phyloP scores from a whole-genome alignment of 2,888 invertebrate species.

The Sepiola atlantica region DNA sequence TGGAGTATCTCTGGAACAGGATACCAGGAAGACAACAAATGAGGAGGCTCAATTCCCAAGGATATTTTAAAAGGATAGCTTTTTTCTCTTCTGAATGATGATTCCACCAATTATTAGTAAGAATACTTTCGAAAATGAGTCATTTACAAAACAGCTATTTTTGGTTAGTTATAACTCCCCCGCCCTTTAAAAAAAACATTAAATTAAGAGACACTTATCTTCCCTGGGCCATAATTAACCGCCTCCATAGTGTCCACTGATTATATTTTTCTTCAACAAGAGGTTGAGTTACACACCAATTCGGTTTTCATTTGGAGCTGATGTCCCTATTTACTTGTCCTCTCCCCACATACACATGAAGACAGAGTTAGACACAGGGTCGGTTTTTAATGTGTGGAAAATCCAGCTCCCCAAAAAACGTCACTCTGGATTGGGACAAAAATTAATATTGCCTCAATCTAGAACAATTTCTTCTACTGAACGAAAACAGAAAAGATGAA shows the following conservation, averaged over 20 bases:
- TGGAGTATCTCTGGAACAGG: neutral
- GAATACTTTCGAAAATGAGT: neutral
- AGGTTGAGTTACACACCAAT: neutral
- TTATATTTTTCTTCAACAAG: neutral
- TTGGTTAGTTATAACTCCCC: neutral
- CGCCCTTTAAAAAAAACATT: no score
- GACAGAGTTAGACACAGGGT: no score
- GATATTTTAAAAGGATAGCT: neutral
- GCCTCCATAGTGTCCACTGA: neutral
- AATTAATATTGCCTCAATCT: no score
- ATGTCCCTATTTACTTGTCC: neutral
- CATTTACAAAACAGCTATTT: neutral
- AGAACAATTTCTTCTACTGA: no score
- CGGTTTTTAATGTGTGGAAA: no score
- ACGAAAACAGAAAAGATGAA: no score
- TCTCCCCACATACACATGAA: no score
- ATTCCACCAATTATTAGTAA: neutral
- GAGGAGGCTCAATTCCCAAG: neutral
- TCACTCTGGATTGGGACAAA: no score
- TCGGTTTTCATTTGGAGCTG: neutral
- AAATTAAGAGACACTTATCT: neutral
- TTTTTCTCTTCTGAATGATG: neutral
- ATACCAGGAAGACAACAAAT: neutral
- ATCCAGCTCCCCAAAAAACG: no score
- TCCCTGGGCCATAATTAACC: neutral